Conservation (phyloP, 2,888 invertebrate genomes). For the Tribolium freemani region DNA sequence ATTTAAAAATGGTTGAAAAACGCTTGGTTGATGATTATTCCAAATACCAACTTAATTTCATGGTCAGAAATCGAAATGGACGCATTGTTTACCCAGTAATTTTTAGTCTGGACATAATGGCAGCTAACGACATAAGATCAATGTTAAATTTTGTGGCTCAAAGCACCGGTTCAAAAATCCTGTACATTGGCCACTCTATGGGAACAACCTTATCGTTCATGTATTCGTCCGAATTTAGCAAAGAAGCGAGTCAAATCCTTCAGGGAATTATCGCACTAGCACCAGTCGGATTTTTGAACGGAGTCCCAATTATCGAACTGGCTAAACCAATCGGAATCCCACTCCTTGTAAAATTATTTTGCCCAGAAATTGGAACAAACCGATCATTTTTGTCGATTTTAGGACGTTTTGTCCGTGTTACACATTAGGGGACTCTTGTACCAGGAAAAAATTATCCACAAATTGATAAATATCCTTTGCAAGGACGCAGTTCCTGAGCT, state of each 20-base stretch:
- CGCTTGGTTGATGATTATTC: too few species aligned
- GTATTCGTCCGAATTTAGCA: background rate
- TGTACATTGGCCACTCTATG: constrained; percentile 12
- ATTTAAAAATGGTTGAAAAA: too few species aligned
- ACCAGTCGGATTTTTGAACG: constrained; percentile 3
- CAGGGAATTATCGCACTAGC: constrained; percentile 6
- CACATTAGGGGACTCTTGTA: constrained; percentile 5
- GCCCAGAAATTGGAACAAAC: background rate
- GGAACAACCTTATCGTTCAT: constrained; percentile 3
- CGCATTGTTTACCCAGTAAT: too few species aligned
- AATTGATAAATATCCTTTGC: background rate
- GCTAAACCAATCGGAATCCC: background rate
- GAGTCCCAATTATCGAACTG: background rate
- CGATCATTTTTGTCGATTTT: background rate
- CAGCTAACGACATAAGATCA: background rate
- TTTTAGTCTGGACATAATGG: constrained; percentile 7
- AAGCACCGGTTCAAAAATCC: background rate
- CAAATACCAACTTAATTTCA: too few species aligned
- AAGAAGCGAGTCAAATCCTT: background rate
- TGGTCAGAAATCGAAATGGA: too few species aligned
- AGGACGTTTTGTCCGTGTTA: background rate
- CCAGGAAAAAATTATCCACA: constrained; percentile 1
- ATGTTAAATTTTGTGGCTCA: background rate
- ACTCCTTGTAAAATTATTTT: background rate
- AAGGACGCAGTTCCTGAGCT: background rate